These are phyloP conservation scores for Aspiorhynchus laticeps DNA, from an alignment of 2,113 vertebrate genomes.

Conservation along the genomic window DNA sequence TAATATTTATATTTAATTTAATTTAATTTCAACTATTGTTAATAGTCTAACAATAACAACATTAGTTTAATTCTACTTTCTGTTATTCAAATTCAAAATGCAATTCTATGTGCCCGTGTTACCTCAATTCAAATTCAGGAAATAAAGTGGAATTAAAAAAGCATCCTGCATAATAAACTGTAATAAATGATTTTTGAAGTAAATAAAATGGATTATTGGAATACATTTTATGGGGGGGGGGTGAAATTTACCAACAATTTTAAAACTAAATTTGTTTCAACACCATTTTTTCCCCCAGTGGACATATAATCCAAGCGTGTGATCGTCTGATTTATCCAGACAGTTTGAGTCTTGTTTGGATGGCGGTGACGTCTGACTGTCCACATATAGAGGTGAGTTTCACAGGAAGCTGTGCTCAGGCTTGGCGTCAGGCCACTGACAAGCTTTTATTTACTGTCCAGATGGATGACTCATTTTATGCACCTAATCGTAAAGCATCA, in stretches of 20 bases:
- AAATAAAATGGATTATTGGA: too few species aligned
- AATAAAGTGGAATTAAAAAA: too few species aligned
- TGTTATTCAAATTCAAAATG: not conserved
- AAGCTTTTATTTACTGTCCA: slow-evolving; percentile 80
- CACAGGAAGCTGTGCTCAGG: slow-evolving; percentile 62
- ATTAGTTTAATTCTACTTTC: not conserved
- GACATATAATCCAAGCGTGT: slow-evolving; percentile 54
- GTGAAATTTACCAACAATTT: too few species aligned
- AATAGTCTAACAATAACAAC: not conserved
- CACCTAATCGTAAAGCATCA: slow-evolving; percentile 80
- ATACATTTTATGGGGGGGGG: too few species aligned
- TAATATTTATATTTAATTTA: not conserved
- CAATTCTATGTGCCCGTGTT: not conserved
- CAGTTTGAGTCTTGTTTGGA: slow-evolving; percentile 69
- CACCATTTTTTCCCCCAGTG: too few species aligned
- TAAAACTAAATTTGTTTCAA: too few species aligned
- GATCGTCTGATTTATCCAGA: not conserved
- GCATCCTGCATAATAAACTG: too few species aligned
- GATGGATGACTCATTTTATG: slow-evolving; percentile 81
- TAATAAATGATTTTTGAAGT: too few species aligned
- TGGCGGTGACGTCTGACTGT: slow-evolving; percentile 64
- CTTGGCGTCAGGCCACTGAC: slow-evolving; percentile 75
- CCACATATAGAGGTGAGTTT: slow-evolving; percentile 54
- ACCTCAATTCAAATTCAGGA: not conserved
- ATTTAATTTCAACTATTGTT: not conserved